Evolutionary conservation across 2,113 vertebrate species (phyloP).

Genomic region (Chloebia gouldiae): DNA sequence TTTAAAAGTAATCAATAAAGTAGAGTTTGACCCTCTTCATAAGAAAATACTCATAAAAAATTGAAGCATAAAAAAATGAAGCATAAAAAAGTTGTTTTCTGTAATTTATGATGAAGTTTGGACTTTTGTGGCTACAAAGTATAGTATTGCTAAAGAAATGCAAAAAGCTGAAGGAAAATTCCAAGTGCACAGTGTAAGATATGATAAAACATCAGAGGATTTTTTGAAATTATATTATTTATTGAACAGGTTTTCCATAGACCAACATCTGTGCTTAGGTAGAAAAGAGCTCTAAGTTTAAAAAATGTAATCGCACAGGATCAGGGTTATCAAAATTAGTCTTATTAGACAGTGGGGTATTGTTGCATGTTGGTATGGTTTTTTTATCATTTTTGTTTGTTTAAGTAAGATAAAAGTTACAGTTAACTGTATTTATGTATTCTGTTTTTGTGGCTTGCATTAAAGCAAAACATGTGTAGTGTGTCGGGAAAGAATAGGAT

Average conservation of each 20-base stretch:
- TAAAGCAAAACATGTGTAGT: neutral
- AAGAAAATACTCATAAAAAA: neutral
- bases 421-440: neutral
- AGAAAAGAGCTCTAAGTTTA: neutral
- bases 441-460: neutral
- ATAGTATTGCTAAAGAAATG: neutral
- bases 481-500: neutral
- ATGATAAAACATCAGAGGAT: neutral
- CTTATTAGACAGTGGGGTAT: neutral
- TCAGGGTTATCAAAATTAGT: neutral
- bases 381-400: neutral
- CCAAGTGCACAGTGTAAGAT: neutral
- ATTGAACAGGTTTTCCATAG: neutral
- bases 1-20: constrained; percentile 50
- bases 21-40: neutral
- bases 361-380: neutral
- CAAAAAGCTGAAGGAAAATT: neutral
- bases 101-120: neutral
- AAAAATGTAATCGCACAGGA: neutral
- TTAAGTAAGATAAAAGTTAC: neutral
- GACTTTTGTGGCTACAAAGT: neutral
- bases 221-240: neutral
- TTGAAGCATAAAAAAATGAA: neutral
- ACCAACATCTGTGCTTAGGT: neutral
- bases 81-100: neutral